Base-by-base conservation (phyloP, 2,888 invertebrate species). In the Diarsia brunnea region DNA sequence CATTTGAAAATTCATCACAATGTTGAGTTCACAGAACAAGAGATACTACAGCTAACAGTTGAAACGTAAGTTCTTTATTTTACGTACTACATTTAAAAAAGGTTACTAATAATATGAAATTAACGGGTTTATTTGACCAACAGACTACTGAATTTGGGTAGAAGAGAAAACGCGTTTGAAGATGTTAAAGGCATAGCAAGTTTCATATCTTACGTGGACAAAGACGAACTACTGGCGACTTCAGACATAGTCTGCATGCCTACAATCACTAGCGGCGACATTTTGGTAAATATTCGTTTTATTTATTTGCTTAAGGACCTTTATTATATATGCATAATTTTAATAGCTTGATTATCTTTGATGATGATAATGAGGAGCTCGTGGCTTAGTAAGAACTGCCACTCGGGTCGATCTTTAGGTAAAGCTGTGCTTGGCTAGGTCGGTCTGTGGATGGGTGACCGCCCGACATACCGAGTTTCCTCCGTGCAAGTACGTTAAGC, bases 211-310 rank as follows among this genome's bases (percentile, higher is more conserved):
- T 80, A 91, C 31, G 87, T 92, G 7, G 92, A 92, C n/a, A 75
- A 89, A 0, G 94, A 95, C 43, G 95, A 95, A 79, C 87, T 95
- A 5, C 78, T 89, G 14, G 92, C 92, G 2, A 92, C 93, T 0
- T 87, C 89, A 14, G 93, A 93, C 21, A 80, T 93, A 65, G 89
- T 93, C 19, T 84, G 90, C 49, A 49, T 93, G 70, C 89, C 91
- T 21, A 93, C 94, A 27, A 82, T 91, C 0, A 7, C 51, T 31
- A 64, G 58, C 19, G 67, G 72, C 21, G 63, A 38, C 8, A 10
- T 16, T 19, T 49, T 73, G 85, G 78, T 81, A 75, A 80, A 16
- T 70, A 53, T 12, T 38, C 38, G 38, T 7, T 38, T 4, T 53
- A 12, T 11, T 53, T 0, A 53, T 53, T n/a, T 1, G 53, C 38